These are phyloP conservation scores for Physella acuta DNA, from an alignment of 1,140 invertebrate genomes.

Conservation along the genomic window DNA sequence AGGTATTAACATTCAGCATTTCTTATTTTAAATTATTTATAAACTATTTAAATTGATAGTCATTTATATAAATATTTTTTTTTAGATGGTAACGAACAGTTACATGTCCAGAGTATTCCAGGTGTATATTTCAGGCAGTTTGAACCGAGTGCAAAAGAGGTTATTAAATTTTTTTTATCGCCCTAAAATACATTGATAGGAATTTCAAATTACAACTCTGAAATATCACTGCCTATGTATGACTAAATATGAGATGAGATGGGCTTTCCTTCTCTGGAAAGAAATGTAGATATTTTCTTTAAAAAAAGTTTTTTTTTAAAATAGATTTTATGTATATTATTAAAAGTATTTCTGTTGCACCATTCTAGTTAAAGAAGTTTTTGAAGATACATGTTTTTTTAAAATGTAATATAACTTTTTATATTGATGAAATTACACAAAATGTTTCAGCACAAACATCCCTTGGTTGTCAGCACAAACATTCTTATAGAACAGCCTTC, in stretches of 20 bases:
- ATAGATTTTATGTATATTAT: background rate
- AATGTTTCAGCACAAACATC: slow-evolving; percentile 19
- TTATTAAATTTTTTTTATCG: background rate
- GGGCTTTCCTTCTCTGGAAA: background rate
- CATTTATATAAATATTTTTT: background rate
- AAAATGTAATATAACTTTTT: too few species aligned
- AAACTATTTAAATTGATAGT: background rate
- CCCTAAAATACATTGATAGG: background rate
- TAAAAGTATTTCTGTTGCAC: background rate
- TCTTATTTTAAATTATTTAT: background rate
- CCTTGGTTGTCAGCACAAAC: slow-evolving; percentile 1
- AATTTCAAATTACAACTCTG: background rate
- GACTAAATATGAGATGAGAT: background rate
- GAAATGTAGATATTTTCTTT: background rate
- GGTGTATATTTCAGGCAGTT: slow-evolving; percentile 19
- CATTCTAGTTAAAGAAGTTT: too few species aligned
- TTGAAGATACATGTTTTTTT: too few species aligned
- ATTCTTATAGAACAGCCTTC: slow-evolving; percentile 15
- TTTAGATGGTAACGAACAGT: slow-evolving; percentile 20
- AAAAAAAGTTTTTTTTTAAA: background rate
- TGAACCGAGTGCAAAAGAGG: slow-evolving; percentile 11
- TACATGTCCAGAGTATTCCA: background rate
- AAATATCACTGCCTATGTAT: background rate
- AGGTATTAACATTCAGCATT: background rate
- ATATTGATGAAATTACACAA: too few species aligned